phyloP scores from a whole-genome alignment of 2,797 vertebrate species.

The Gymnodraco acuticeps region DNA sequence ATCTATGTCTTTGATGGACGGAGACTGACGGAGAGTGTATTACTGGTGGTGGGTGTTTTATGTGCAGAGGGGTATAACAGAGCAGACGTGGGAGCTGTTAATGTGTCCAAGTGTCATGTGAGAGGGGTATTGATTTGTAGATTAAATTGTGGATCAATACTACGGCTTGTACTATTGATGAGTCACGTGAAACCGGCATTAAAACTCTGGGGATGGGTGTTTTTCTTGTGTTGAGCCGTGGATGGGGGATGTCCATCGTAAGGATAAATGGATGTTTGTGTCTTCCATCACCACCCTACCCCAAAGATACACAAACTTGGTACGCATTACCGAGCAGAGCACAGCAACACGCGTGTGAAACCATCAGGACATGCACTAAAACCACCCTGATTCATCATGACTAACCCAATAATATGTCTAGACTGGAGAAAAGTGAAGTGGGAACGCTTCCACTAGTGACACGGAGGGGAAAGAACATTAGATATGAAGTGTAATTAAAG shows the following conservation, averaged over 20 bases:
- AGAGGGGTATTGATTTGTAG: conserved; percentile 42
- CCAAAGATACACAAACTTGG: not conserved
- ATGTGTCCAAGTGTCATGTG: conserved; percentile 29
- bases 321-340: not conserved
- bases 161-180: conserved; percentile 26
- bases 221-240: conserved; percentile 1
- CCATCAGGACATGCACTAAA: not conserved
- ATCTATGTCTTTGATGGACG: not conserved
- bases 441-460: not conserved
- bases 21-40: not conserved
- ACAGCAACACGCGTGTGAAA: not conserved
- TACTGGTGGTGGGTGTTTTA: not conserved
- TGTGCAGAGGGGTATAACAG: not conserved
- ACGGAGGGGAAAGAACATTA: not conserved
- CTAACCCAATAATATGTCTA: conserved; percentile 37
- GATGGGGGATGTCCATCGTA: not conserved
- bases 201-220: not conserved
- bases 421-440: not conserved
- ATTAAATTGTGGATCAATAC: conserved; percentile 53
- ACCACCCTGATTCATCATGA: not conserved
- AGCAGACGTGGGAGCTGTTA: conserved; percentile 8
- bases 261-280: conserved; percentile 30
- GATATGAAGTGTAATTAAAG: not conserved
- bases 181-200: conserved; percentile 34
- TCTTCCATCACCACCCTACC: conserved; percentile 30